These are phyloP conservation scores for Drosophila formosana DNA, from an alignment of 2,888 invertebrate genomes.

Conservation along the genomic window DNA sequence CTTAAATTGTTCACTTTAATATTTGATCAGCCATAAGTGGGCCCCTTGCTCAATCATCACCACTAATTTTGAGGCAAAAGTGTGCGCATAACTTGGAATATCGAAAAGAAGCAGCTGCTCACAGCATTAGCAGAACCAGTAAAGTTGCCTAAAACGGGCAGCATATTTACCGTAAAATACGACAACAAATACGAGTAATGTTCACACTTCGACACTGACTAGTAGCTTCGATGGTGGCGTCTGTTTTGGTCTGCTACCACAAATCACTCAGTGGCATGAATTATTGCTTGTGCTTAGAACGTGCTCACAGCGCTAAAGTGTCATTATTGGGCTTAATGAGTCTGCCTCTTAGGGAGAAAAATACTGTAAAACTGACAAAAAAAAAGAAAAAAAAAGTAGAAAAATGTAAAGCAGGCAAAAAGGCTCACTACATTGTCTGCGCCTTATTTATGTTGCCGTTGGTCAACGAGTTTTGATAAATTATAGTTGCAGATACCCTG, in stretches of 20 bases:
- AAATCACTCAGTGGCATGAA: constrained; percentile 83
- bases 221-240: constrained; percentile 44
- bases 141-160: constrained; percentile 23
- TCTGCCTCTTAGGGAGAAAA: constrained; percentile 37
- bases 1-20: constrained; percentile 2
- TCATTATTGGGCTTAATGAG: constrained; percentile 79
- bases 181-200: constrained; percentile 60
- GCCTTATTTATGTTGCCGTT: constrained; percentile 70
- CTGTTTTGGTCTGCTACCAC: constrained; percentile 59
- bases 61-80: not conserved
- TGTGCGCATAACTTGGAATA: constrained; percentile 15
- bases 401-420: constrained; percentile 64
- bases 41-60: not conserved
- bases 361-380: constrained; percentile 11
- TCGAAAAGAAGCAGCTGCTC: constrained; percentile 42
- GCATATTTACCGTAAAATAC: constrained; percentile 60
- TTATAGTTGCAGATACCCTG: constrained; percentile 50
- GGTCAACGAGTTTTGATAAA: constrained; percentile 61
- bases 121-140: not conserved
- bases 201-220: constrained; percentile 68
- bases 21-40: not conserved
- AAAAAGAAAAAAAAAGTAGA: constrained; percentile 21
- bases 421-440: constrained; percentile 63
- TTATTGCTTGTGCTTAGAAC: constrained; percentile 78
- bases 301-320: constrained; percentile 79